phyloP scores from a whole-genome alignment of 2,797 vertebrate species.

The Pempheris klunzingeri region DNA sequence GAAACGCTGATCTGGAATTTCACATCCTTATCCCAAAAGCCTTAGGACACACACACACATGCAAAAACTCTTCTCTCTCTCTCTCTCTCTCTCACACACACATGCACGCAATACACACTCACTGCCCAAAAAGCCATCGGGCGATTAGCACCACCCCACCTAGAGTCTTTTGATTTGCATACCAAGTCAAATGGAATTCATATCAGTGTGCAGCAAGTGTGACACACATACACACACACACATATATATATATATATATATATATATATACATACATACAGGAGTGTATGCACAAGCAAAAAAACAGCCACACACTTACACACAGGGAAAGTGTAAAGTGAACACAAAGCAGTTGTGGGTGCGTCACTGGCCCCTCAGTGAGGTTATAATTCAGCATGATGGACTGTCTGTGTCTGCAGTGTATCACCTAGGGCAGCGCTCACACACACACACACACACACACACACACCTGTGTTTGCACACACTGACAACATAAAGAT shows the following conservation, averaged over 20 bases:
- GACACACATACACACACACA: slow-evolving; percentile 63
- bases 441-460: slow-evolving; percentile 29
- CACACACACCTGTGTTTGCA: slow-evolving; percentile 45
- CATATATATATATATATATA: slow-evolving; percentile 37
- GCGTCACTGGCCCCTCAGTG: slow-evolving; percentile 51
- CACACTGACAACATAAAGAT: slow-evolving; percentile 39
- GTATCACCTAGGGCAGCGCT: slow-evolving; percentile 66
- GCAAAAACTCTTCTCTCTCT: slow-evolving; percentile 26
- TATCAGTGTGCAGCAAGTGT: slow-evolving; percentile 81
- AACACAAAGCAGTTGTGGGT: slow-evolving; percentile 68
- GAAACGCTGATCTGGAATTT: slow-evolving; percentile 99
- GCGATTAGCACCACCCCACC: slow-evolving; percentile 92
- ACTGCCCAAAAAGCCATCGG: slow-evolving; percentile 85
- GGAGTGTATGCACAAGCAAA: slow-evolving; percentile 38
- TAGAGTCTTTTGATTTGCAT: slow-evolving; percentile 96
- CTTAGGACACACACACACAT: slow-evolving; percentile 72
- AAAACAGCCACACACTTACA: slow-evolving; percentile 36
- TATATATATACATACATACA: slow-evolving; percentile 13
- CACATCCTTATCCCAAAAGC: slow-evolving; percentile 96
- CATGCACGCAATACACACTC: slow-evolving; percentile 25
- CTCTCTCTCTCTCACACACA: slow-evolving; percentile 14
- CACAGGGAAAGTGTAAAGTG: slow-evolving; percentile 49
- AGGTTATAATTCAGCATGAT: slow-evolving; percentile 79
- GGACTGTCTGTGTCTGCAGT: slow-evolving; percentile 70
- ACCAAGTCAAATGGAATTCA: slow-evolving; percentile 91